Evolutionary conservation across 1,140 invertebrate species (phyloP).

Genomic region (Harlomillsia oculata): DNA sequence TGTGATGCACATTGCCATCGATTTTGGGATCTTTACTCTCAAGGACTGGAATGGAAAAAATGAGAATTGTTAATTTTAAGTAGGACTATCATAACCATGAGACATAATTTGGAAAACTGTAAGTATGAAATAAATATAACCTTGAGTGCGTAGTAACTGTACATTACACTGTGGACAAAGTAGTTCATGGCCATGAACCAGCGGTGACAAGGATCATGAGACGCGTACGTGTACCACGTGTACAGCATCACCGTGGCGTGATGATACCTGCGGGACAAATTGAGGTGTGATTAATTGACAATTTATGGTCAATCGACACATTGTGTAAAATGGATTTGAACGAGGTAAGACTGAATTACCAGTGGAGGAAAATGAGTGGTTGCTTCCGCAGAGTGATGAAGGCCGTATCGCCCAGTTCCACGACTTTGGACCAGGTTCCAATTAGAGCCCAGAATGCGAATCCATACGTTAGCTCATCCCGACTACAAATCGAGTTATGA

Average conservation of each 20-base stretch:
- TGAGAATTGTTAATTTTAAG: no score
- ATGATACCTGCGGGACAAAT: constrained; percentile 32
- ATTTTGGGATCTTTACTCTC: constrained; percentile 27
- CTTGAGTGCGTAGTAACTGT: constrained; percentile 46
- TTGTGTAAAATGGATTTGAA: no score
- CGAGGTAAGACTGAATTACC: no score
- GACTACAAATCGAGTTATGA: constrained; percentile 7
- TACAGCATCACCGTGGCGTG: constrained; percentile 42
- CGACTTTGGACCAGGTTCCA: constrained; percentile 47
- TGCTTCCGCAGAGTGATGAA: constrained; percentile 51
- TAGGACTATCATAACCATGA: no score
- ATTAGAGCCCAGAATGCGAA: constrained; percentile 45
- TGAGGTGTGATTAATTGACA: no score
- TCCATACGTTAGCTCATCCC: constrained; percentile 22
- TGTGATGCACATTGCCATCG: constrained; percentile 77
- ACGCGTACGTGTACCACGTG: constrained; percentile 45
- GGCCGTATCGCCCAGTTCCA: constrained; percentile 39
- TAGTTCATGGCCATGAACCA: constrained; percentile 51
- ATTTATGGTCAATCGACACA: no score
- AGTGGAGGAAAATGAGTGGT: constrained; percentile 50
- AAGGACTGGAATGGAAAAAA: constrained; percentile 23
- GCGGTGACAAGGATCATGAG: constrained; percentile 41
- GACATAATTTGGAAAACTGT: background rate
- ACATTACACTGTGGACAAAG: constrained; percentile 45
- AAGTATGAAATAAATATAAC: constrained; percentile 22